Evolutionary conservation across 1,140 invertebrate genomes (phyloP), one percentile per base, ranked within the genome.

Genomic region (Aphaenogaster ashmeadi): DNA sequence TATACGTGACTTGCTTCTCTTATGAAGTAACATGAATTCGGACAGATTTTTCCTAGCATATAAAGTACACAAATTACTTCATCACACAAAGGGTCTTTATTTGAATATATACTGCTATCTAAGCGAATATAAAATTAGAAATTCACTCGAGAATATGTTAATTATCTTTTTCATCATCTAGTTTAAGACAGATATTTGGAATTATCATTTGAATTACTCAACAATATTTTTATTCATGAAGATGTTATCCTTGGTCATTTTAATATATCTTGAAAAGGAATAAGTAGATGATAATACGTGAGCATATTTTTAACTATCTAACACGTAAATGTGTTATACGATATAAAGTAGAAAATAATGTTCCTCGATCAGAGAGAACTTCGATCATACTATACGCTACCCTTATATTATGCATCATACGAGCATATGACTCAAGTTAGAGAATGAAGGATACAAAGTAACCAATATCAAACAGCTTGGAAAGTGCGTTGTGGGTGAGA

Each of bases 401-500:
- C 9, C 8, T 60, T 33, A 21, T 62, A 62, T 41, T 77, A 21
- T 60, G n/a, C n/a, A 60, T 13, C n/a, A 33, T n/a, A 60, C 27
- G 27, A 41, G 75, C 38, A 54, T 33, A 64, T 78, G 56, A 78
- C 41, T 77, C 56, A 78, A 47, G 56, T 58, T 62, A 60, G 27
- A 78, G 75, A 78, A 62, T 33, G 56, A 44, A 33, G 18, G 56
- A 78, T 69, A 71, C 66, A 41, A 69, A 71, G 66, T 72, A 66
- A 15, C 44, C 79, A 81, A 81, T 81, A 81, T 71, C 47, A 56
- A 84, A 77, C 67, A 75, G 36, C 62, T 83, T 54, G 33, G 52
- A 69, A 83, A 36, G 67, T 58, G 50, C 18, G 54, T 77, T 84
- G 52, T 77, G 56, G 38, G 69, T 44, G 69, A 75, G 69, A 84